Evolutionary conservation across 1,140 invertebrate species (phyloP).

Genomic region (Lineus longissimus): DNA sequence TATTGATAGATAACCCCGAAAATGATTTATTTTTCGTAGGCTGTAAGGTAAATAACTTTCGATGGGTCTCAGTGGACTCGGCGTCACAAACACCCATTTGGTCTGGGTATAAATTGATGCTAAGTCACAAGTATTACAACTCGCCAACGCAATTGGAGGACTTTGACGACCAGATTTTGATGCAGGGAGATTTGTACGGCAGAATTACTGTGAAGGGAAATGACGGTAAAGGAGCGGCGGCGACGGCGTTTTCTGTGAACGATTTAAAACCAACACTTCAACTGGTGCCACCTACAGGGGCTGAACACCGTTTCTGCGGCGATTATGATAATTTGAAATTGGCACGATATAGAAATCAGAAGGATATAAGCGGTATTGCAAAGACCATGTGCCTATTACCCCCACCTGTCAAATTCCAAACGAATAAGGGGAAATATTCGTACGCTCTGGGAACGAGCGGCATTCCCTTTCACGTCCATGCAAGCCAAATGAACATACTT

Average conservation of each 20-base stretch:
- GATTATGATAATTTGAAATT: slow-evolving; percentile 7
- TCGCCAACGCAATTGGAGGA: not conserved
- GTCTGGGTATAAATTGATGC: slow-evolving; percentile 5
- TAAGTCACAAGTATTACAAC: slow-evolving; percentile 7
- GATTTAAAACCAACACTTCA: slow-evolving; percentile 1
- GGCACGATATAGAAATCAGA: not conserved
- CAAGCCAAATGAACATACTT: not conserved
- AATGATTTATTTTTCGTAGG: slow-evolving; percentile 7
- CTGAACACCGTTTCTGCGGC: not conserved
- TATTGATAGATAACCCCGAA: not conserved
- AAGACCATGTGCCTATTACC: slow-evolving; percentile 6
- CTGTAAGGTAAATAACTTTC: slow-evolving; percentile 6
- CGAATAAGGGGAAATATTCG: not conserved
- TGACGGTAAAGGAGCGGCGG: not conserved
- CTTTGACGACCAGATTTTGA: slow-evolving; percentile 1
- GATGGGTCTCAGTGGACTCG: not conserved
- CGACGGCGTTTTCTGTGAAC: slow-evolving; percentile 1
- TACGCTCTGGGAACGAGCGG: not conserved
- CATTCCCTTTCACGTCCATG: not conserved
- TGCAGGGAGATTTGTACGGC: not conserved
- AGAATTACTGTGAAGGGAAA: not conserved
- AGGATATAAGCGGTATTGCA: not conserved
- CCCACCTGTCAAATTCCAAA: not conserved
- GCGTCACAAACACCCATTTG: not conserved
- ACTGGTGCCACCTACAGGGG: not conserved